Evolutionary conservation across 53 echinoderm and acorn worm species (phyloP).

Genomic region (Henricia sp.): DNA sequence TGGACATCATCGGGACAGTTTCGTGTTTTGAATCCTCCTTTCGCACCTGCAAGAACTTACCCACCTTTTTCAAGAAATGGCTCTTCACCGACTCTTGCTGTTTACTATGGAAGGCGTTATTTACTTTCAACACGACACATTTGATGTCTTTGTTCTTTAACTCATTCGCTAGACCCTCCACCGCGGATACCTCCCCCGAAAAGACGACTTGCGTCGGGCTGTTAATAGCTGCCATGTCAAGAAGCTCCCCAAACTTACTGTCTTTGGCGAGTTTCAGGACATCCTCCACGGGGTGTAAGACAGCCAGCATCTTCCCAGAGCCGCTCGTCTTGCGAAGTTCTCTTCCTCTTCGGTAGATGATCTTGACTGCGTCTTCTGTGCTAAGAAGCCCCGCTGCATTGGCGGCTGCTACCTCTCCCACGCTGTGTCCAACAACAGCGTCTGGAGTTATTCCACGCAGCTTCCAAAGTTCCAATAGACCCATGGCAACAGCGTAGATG

Average conservation of each 20-base stretch:
- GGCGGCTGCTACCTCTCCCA: conserved; percentile 68
- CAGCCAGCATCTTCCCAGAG: conserved; percentile 71
- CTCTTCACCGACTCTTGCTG: conserved; percentile 58
- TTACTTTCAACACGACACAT: conserved; percentile 51
- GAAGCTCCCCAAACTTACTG: neutral
- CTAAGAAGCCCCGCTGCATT: conserved; percentile 61
- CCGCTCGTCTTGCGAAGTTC: conserved; percentile 53
- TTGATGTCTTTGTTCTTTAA: conserved; percentile 35
- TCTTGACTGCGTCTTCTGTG: conserved; percentile 40
- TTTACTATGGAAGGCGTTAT: conserved; percentile 70
- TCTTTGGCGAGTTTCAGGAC: conserved; percentile 23
- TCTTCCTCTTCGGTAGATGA: conserved; percentile 58
- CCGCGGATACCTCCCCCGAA: conserved; percentile 27
- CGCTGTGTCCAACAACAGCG: conserved; percentile 67
- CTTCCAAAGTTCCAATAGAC: conserved; percentile 55
- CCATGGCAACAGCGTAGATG: conserved; percentile 32
- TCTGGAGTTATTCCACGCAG: conserved; percentile 40
- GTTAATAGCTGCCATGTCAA: conserved; percentile 70
- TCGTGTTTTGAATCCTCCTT: neutral
- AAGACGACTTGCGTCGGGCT: conserved; percentile 65
- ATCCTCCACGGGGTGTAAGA: conserved; percentile 48
- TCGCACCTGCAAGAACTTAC: conserved; percentile 4
- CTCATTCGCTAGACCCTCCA: conserved; percentile 36
- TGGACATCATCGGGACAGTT: conserved; percentile 68
- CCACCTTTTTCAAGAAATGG: conserved; percentile 39